Conservation (phyloP, 2,797 vertebrate species). For the Capromys pilorides region DNA sequence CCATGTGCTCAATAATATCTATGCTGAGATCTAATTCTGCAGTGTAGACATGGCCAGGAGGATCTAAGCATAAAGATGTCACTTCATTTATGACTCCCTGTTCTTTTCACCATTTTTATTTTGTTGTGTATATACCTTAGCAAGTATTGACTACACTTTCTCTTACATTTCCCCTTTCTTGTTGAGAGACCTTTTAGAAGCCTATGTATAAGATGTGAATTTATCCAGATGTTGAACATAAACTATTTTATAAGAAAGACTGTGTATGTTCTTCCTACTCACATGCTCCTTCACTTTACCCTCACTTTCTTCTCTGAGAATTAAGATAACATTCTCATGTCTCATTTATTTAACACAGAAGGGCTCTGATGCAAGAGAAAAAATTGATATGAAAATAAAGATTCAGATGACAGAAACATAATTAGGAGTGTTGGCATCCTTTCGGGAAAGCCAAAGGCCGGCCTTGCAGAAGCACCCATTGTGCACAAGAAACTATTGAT, state of each 20-base stretch:
- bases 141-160: not conserved
- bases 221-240: slow-evolving; percentile 28
- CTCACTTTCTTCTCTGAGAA: not conserved
- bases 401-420: slow-evolving; percentile 16
- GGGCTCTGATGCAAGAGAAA: slow-evolving; percentile 29
- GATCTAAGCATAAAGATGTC: not conserved
- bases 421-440: slow-evolving; percentile 35
- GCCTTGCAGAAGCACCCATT: not conserved
- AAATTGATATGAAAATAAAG: not conserved
- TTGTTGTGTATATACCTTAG: not conserved
- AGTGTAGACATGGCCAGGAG: not conserved
- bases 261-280: not conserved
- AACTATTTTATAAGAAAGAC: slow-evolving; percentile 21
- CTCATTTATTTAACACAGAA: not conserved
- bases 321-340: not conserved
- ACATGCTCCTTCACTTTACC: not conserved
- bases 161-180: not conserved
- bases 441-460: not conserved
- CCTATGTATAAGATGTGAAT: not conserved
- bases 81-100: not conserved
- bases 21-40: not conserved
- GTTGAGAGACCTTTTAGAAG: not conserved
- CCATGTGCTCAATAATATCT: not conserved
- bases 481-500: not conserved
- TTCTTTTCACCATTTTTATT: not conserved